Conservation (phyloP, 2,113 vertebrate species). For the Glaucidium brasilianum region DNA sequence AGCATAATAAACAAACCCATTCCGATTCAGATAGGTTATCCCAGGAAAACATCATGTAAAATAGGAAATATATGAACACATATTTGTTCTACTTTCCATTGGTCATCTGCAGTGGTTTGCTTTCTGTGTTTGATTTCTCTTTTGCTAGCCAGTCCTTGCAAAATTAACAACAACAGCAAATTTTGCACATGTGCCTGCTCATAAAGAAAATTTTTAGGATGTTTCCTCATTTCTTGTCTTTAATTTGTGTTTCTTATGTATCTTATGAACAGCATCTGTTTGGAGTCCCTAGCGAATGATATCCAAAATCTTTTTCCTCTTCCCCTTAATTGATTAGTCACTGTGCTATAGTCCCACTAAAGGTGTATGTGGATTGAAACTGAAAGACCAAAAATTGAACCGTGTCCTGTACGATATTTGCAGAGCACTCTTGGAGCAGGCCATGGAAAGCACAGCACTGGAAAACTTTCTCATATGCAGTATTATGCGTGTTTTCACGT, state of each 20-base stretch:
- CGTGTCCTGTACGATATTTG: accelerated
- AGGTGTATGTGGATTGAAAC: neutral
- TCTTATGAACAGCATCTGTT: neutral
- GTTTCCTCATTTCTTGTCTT: neutral
- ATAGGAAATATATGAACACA: neutral
- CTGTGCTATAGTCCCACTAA: neutral
- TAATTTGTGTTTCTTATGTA: neutral
- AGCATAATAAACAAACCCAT: neutral
- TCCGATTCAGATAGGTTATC: neutral
- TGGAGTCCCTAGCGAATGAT: neutral
- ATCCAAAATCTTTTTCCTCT: neutral
- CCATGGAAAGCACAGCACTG: neutral
- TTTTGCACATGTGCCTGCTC: neutral
- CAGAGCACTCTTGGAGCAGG: neutral
- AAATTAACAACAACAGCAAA: neutral
- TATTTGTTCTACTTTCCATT: neutral
- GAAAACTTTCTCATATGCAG: neutral
- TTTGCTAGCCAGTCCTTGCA: neutral
- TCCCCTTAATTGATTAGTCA: neutral
- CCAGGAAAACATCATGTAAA: neutral
- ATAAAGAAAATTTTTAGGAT: neutral
- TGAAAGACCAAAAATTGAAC: neutral
- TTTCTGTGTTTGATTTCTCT: neutral
- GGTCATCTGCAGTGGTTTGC: neutral
- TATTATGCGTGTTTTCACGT: neutral